phyloP scores from a whole-genome alignment of 2,113 vertebrate genomes.

The Rhynchopsitta pachyrhyncha region DNA sequence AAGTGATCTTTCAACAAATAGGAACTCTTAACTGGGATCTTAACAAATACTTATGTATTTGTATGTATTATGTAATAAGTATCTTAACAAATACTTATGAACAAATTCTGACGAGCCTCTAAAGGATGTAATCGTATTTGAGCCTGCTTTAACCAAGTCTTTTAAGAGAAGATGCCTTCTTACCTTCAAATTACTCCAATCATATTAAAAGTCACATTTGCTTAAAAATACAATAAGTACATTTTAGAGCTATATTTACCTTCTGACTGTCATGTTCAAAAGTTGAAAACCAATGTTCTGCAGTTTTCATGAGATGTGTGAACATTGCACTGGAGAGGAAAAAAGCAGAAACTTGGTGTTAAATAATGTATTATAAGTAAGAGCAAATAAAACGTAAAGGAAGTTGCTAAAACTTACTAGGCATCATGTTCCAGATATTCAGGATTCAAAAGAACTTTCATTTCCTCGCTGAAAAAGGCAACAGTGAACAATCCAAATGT shows the following conservation, averaged over 20 bases:
- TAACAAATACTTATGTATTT: background rate
- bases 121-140: background rate
- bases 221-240: background rate
- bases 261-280: slow-evolving; percentile 83
- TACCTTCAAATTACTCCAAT: background rate
- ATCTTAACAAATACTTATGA: background rate
- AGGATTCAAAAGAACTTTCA: slow-evolving; percentile 91
- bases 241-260: slow-evolving; percentile 67
- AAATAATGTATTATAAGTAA: slow-evolving; percentile 10
- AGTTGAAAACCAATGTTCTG: slow-evolving; percentile 85
- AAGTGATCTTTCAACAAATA: background rate
- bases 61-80: too few relatives aligned
- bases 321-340: slow-evolving; percentile 79
- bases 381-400: slow-evolving; percentile 21
- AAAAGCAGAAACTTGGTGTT: slow-evolving; percentile 26
- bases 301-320: slow-evolving; percentile 82
- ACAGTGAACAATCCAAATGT: slow-evolving; percentile 65
- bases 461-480: slow-evolving; percentile 87
- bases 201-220: background rate
- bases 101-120: background rate
- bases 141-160: background rate
- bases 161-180: background rate
- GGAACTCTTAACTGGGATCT: background rate
- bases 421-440: slow-evolving; percentile 94
- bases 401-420: slow-evolving; percentile 86